Base-by-base conservation (phyloP, 2,888 invertebrate species). In the Aspidiotus rigidus region DNA sequence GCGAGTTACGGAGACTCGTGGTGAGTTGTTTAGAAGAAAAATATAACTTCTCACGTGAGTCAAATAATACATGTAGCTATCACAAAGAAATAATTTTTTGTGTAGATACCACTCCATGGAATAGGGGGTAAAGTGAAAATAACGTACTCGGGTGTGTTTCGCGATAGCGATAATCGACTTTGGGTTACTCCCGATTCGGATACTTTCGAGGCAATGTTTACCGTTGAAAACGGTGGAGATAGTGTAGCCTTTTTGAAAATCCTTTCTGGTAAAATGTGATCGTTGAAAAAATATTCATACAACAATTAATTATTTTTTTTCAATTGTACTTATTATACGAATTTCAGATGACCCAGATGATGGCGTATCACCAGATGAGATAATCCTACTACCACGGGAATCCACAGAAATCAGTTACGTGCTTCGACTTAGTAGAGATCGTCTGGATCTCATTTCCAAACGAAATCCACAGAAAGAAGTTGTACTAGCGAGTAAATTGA, bases 151-250 rank as follows among this genome's bases (percentile, higher is more conserved):
- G 67, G 67, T 7, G 53, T 67, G 42, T 72, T 72, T 41, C 71
- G 70, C 6, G 72, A 72, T 54, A 72, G 60, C 61, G 64, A 69
- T 53, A 69, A 71, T 59, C 66, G 71, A 9, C 62, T 69, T 63
- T 72, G 72, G 72, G 42, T 72, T 9, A 70, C 69, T 69, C 70
- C 71, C 17, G 69, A 72, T 60, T 60, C 71, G 8, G 67, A 72
- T 59, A 61, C 69, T 39, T 67, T 72, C 49, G 64, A 70, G 11
- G 59, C 71, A 11, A 63, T 66, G 57, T 72, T 72, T 28, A 57
- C 56, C n/a, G 16, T 72, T 40, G 66, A 67, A 44, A 72, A 72
- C 28, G 53, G 28, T 10, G 72, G 72, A 62, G 71, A 72, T 70
- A 67, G 71, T 39, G 56, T 70, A 41, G 71, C 71, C 10, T 72